Conservation (phyloP, 1,140 invertebrate species). For the Procambarus virginalis region DNA sequence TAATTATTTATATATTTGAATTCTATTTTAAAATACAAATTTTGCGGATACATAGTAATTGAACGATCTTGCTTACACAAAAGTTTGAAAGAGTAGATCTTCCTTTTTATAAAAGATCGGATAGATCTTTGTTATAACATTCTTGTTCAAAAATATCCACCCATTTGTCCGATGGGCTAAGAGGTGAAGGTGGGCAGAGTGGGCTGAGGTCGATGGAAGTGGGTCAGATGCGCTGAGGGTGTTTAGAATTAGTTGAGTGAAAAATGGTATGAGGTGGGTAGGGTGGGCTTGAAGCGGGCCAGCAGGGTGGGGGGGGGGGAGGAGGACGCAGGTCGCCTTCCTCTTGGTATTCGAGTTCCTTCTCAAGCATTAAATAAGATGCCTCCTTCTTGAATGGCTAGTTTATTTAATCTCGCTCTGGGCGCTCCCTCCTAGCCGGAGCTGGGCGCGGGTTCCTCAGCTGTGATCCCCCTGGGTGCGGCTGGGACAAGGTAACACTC, state of each 20-base stretch:
- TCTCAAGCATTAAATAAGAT: slow-evolving; percentile 15
- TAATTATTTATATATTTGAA: too few species aligned
- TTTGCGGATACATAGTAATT: too few species aligned
- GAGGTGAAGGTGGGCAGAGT: too few species aligned
- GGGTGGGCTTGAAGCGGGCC: background rate
- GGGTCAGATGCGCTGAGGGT: background rate
- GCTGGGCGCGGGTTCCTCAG: background rate
- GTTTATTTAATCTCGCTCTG: slow-evolving; percentile 17
- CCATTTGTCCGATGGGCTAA: too few species aligned
- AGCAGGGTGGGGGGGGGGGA: background rate
- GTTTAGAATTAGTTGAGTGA: too few species aligned
- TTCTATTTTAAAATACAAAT: too few species aligned
- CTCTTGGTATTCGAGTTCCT: slow-evolving; percentile 3
- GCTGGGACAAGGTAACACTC: background rate
- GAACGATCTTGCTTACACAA: too few species aligned
- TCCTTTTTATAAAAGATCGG: too few species aligned
- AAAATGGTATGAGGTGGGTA: too few species aligned
- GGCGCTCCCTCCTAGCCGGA: background rate
- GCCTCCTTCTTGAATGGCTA: slow-evolving; percentile 28
- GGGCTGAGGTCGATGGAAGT: background rate
- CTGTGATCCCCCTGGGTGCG: background rate
- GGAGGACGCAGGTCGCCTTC: background rate
- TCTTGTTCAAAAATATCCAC: too few species aligned
- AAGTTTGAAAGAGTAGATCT: too few species aligned
- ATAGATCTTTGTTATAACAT: too few species aligned